Evolutionary conservation across 2,888 invertebrate genomes (phyloP), one percentile per base, ranked within the genome.

Genomic region (Hydraecia micacea): DNA sequence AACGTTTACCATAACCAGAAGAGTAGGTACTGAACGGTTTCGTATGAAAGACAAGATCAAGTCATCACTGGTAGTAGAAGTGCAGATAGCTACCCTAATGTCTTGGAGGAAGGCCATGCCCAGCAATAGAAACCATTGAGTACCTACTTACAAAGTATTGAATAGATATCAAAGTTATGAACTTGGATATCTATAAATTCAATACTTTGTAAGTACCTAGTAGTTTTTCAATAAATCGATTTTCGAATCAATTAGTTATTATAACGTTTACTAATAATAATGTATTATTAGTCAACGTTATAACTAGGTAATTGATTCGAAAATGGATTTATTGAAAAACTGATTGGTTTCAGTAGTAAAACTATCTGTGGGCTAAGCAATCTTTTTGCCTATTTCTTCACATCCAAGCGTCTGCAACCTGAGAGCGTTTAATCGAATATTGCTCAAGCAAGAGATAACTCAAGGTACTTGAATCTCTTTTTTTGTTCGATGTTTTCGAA

Each of bases 401-500:
- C 83, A 83, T 79, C 80, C 78, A 76, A 86, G 32, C 85, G 77
- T 87, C 88, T 87, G 91, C 90, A 92, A 92, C 90, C 90, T 90
- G 89, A 83, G 81, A 83, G 86, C 90, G 91, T 91, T 80, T 91
- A 93, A 93, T 93, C 80, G 88, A 87, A 73, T 75, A 75, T 92
- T 93, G 87, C 91, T 75, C 84, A 92, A 36, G 36, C 32, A 36
- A 92, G 74, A 85, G 36, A 60, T 75, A 80, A 60, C 84, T 87
- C 88, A 87, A 89, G 87, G 86, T 86, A 85, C 77, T 79, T 72
- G 52, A 77, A 81, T 85, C 76, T 79, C 60, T 82, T 75, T 85
- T 86, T 89, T 87, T 86, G 72, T 68, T 71, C 15, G 3, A 39
- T 75, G 58, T 80, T 86, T 84, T 82, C 77, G 82, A 82, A 85